A percentile compares a stretch with the other conserved stretches of the same genome.
phyloP scores from a whole-genome alignment of 2,888 invertebrate genomes.

The Dynastes tityus region DNA sequence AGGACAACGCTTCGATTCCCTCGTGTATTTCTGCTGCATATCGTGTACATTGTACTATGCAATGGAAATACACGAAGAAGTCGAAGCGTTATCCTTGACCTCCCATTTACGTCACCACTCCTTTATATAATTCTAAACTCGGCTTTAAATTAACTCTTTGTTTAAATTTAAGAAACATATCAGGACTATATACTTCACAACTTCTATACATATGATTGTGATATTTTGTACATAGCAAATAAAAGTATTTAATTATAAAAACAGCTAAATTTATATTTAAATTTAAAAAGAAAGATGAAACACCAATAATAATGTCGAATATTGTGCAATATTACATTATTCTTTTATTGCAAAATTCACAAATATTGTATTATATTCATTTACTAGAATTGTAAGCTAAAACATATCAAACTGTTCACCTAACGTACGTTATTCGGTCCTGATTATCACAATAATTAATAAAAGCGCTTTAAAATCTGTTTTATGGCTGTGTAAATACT shows the following conservation, averaged over 20 bases:
- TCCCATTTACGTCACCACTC: too few relatives aligned
- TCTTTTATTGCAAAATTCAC: too few relatives aligned
- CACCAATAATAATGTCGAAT: neutral
- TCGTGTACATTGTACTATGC: too few relatives aligned
- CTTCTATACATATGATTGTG: conserved; percentile 36
- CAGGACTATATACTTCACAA: conserved; percentile 28
- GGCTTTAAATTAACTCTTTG: conserved; percentile 1
- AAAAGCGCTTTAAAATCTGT: conserved; percentile 28
- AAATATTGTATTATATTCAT: too few relatives aligned
- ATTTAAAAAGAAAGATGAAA: neutral
- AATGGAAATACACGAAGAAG: too few relatives aligned
- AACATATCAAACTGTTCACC: neutral
- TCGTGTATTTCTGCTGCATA: too few relatives aligned
- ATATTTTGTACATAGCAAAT: conserved; percentile 36
- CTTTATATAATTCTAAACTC: neutral
- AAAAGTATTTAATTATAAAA: neutral
- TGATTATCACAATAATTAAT: conserved; percentile 30
- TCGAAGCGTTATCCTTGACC: too few relatives aligned
- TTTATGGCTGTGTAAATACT: conserved; percentile 41
- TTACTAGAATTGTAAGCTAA: too few relatives aligned
- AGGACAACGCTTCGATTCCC: too few relatives aligned
- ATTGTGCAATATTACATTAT: too few relatives aligned
- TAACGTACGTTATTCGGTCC: conserved; percentile 11
- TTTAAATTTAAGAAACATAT: conserved; percentile 32
- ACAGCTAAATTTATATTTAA: neutral